A percentile compares a stretch with the other conserved stretches of the same genome.
These are phyloP conservation scores for Mactromeris polynyma DNA, from an alignment of 2,888 invertebrate species.

Conservation along the genomic window DNA sequence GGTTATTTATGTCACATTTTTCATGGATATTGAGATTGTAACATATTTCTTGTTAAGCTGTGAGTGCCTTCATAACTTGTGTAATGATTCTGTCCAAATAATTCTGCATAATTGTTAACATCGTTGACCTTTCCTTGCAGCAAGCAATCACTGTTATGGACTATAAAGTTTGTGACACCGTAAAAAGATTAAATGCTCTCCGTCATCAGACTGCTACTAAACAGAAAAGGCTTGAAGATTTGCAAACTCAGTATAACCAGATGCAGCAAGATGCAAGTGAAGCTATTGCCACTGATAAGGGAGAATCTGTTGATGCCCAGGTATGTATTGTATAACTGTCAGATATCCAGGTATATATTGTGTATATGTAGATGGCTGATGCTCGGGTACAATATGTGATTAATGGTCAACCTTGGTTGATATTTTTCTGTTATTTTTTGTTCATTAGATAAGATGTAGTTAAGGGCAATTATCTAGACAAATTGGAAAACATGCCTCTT, in stretches of 20 bases:
- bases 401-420: too few species aligned
- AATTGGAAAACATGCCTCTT: too few species aligned
- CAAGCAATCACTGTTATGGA: constrained; percentile 87
- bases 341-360: too few species aligned
- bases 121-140: constrained; percentile 67
- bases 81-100: too few species aligned
- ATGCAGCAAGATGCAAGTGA: constrained; percentile 86
- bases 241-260: constrained; percentile 85
- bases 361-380: neutral
- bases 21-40: too few species aligned
- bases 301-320: constrained; percentile 86
- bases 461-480: too few species aligned
- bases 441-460: too few species aligned
- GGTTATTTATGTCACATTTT: too few species aligned
- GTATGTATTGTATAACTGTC: constrained; percentile 58
- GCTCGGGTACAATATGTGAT: neutral
- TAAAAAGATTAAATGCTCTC: constrained; percentile 85
- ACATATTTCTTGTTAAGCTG: too few species aligned
- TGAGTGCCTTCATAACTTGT: too few species aligned
- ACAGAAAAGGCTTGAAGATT: constrained; percentile 84
- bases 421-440: too few species aligned
- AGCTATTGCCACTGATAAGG: constrained; percentile 85
- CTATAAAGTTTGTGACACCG: constrained; percentile 86
- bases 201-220: constrained; percentile 84
- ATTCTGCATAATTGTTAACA: too few species aligned